These are phyloP conservation scores for Thera britannica DNA, from an alignment of 2,888 invertebrate genomes.

Conservation along the genomic window DNA sequence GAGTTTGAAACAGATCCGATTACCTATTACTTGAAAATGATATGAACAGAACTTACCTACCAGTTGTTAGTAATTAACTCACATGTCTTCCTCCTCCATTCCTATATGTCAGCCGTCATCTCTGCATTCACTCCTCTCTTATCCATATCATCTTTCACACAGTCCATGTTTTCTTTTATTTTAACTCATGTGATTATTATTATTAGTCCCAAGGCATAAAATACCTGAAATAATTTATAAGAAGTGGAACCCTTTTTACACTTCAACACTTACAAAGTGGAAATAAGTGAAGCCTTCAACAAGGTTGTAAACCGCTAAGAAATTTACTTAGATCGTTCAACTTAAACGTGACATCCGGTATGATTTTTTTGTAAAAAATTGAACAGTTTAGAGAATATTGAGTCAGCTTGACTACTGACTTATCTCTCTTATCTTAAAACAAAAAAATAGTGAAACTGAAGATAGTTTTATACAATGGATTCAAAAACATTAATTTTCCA, in stretches of 20 bases:
- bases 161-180: too few relatives aligned
- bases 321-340: conserved; percentile 69
- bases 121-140: too few relatives aligned
- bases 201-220: too few relatives aligned
- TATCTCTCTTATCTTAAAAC: not conserved
- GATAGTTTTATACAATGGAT: not conserved
- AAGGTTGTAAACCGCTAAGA: conserved; percentile 57
- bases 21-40: too few relatives aligned
- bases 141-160: too few relatives aligned
- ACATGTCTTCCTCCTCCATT: too few relatives aligned
- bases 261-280: conserved; percentile 24
- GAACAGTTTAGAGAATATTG: conserved; percentile 6
- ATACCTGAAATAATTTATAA: not conserved
- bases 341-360: conserved; percentile 78
- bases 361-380: conserved; percentile 48
- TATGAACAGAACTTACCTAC: too few relatives aligned
- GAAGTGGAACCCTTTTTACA: conserved; percentile 19
- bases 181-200: too few relatives aligned
- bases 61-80: too few relatives aligned
- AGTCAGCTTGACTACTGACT: conserved; percentile 56
- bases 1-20: too few relatives aligned
- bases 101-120: too few relatives aligned
- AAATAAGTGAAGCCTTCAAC: conserved; percentile 31
- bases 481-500: not conserved
- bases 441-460: not conserved